A percentile compares a stretch with the other conserved stretches of the same genome.
These are phyloP conservation scores for Drosophila rubida DNA, from an alignment of 2,888 invertebrate species.

Conservation along the genomic window DNA sequence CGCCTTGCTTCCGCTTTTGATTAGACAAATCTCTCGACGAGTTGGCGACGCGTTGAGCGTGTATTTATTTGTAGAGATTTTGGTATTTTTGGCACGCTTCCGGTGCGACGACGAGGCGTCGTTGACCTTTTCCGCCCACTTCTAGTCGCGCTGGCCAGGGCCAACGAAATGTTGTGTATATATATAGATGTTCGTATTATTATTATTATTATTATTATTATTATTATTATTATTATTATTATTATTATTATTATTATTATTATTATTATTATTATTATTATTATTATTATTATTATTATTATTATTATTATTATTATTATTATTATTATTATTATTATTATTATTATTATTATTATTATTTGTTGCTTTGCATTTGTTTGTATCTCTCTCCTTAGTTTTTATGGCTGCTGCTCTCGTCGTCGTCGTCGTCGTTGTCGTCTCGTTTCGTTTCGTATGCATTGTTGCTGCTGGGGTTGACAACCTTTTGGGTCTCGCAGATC, in stretches of 20 bases:
- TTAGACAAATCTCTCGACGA: background rate
- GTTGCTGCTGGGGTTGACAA: conserved; percentile 67
- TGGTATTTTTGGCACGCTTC: conserved; percentile 78
- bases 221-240: conserved; percentile 21
- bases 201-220: conserved; percentile 7
- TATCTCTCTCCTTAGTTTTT: conserved; percentile 23
- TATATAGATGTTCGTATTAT: conserved; percentile 40
- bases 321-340: conserved; percentile 8
- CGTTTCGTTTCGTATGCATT: conserved; percentile 40
- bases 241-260: conserved; percentile 6
- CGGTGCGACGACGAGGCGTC: conserved; percentile 67
- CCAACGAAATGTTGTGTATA: conserved; percentile 47
- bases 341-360: conserved; percentile 8
- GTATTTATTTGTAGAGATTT: conserved; percentile 45
- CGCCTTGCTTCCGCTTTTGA: conserved; percentile 33
- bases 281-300: conserved; percentile 17
- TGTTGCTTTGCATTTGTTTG: conserved; percentile 6
- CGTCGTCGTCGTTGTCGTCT: conserved; percentile 2
- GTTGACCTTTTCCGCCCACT: conserved; percentile 69
- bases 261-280: conserved; percentile 8
- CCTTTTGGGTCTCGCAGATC: conserved; percentile 56
- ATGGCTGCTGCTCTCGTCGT: too few relatives aligned
- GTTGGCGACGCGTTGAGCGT: too few relatives aligned
- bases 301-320: conserved; percentile 17
- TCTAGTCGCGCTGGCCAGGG: conserved; percentile 46